Base-by-base conservation (phyloP, 2,888 invertebrate species). In the Amphipoea lucens region DNA sequence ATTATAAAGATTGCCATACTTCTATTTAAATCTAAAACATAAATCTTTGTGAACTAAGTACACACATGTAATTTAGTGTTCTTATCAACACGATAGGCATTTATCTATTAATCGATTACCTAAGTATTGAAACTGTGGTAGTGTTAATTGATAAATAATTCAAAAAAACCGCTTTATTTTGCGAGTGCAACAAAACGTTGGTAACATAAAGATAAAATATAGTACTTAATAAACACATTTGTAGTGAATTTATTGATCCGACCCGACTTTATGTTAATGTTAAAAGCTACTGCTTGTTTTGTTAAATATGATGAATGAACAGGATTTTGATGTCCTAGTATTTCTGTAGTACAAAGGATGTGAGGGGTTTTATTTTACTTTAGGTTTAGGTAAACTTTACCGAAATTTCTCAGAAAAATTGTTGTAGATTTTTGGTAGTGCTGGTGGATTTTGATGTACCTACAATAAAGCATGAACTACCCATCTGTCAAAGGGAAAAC, bases 261-360 rank as follows among this genome's bases (percentile, higher is more conserved):
- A 84, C 76, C 75, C 75, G 78, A 67, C 81, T 85, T 88, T 87
- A 88, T 87, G 88, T 78, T 79, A 88, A 88, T 85, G 69, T 74
- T 73, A 74, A 82, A 78, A 83, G 81, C 78, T 87, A 82, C 79
- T 74, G 81, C 80, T 57, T 75, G 69, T 85, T 78, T 87, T 70
- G 80, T 85, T 74, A 82, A 80, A 88, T 81, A 83, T 88, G 87
- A 83, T 81, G 65, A 82, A 87, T 89, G 80, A 84, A 81, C 85
- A 87, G 88, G 85, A 88, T 88, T 88, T 81, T 4, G 36, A 79
- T 80, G 80, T 66, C 66, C 81, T 76, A 78, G 74, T 73, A 85
- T 74, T 78, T 85, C 42, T 75, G 57, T 74, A 29, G 14, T 60
- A 75, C 29, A 54, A 75, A 67, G 20, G 36, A 70, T 42, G 12